Evolutionary conservation across 2,113 vertebrate genomes (phyloP), one percentile per base, ranked within the genome.

Genomic region (Rallus limicola): DNA sequence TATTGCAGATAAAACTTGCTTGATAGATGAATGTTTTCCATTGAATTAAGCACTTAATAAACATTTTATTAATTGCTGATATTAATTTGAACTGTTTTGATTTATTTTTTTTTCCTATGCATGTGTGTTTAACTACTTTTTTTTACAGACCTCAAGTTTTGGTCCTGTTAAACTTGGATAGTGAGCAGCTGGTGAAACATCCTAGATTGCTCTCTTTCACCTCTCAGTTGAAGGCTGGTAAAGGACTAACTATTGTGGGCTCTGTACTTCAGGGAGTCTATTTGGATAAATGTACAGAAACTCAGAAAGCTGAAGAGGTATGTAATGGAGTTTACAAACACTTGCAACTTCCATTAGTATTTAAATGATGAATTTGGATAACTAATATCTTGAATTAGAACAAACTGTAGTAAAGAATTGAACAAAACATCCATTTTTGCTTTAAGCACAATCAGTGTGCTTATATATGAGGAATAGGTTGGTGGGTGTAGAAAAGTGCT

Each of bases 171-270:
- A 99, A 98, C 96, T 81, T 99, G 97, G 98, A 99, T 77, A 90
- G 97, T 0, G 98, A 99, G 75, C 98, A 99, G 64, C 84, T 78
- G 2, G 99, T 99, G 65, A 99, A 99, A 92, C 99, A 99, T 79
- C 98, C 99, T 7, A 98, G 99, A 36, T 95, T 99, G 79, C 98
- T 99, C 88, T 99, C 99, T 87, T 96, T 99, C 67, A 99, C 99
- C 50, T 98, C 98, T 10, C 99, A 99, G 97, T 97, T 99, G 87
- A 99, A 99, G 96, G 99, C 99, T 4, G 99, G 99, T 44, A 99
- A 99, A 97, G 99, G 99, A 56, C 97, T 99, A 75, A 99, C 99
- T 31, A 99, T 99, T 11, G 99, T 99, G 95, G 99, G 99, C 69
- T 99, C 98, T 14, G 99, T 99, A 65, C 97, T 99, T 60, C 98